Percentiles rank a stretch among this genome's conserved stretches.
phyloP scores from a whole-genome alignment of 2,888 invertebrate genomes.

The Diachrysia chrysitis region DNA sequence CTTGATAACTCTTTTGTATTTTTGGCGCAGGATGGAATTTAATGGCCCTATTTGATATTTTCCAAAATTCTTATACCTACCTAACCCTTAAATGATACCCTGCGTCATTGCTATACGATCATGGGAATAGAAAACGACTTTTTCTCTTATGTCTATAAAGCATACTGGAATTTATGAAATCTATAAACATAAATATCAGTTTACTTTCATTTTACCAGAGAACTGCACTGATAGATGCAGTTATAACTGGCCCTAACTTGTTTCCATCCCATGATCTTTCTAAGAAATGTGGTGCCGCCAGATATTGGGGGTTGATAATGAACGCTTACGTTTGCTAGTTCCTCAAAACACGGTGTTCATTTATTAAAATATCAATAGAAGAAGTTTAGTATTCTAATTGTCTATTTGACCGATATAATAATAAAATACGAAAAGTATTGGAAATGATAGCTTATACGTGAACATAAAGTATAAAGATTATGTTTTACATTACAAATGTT shows the following conservation, averaged over 20 bases:
- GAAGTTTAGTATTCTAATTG: too few species aligned
- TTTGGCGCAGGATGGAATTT: slow-evolving; percentile 13
- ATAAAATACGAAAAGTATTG: too few species aligned
- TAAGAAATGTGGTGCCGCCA: neutral
- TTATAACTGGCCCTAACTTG: neutral
- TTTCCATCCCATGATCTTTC: neutral
- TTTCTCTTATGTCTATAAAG: neutral
- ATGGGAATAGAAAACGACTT: neutral
- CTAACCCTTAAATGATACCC: neutral
- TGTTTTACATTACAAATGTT: too few species aligned
- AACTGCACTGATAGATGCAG: neutral
- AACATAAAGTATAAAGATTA: too few species aligned
- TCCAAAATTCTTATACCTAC: neutral
- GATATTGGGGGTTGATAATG: neutral
- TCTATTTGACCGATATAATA: too few species aligned
- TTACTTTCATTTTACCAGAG: neutral
- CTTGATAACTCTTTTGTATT: slow-evolving; percentile 39
- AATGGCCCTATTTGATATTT: neutral
- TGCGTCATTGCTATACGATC: neutral
- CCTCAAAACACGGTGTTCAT: too few species aligned
- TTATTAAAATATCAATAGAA: too few species aligned
- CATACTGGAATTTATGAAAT: neutral
- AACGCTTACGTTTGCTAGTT: too few species aligned
- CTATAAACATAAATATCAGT: too few species aligned
- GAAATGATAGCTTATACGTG: too few species aligned